Base-by-base conservation (phyloP, 2,888 invertebrate genomes). In the Pherbina coryleti region DNA sequence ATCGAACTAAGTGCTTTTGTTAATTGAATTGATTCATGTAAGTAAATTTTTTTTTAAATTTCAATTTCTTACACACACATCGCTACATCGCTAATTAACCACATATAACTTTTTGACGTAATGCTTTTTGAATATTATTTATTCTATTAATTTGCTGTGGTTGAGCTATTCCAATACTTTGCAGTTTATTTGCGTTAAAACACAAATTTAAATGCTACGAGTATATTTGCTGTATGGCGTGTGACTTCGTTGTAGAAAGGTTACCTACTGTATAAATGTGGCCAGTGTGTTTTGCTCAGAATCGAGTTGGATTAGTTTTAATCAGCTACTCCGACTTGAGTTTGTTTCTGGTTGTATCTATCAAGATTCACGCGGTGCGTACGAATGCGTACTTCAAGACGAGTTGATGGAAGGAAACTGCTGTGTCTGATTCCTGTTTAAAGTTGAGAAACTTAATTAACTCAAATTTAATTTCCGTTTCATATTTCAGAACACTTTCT, bases 401-500 rank as follows among this genome's bases (percentile, higher is more conserved):
- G 19, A 55, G n/a, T n/a, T 11, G 5, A 60, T 9, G 25, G 14
- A 28, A 60, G 19, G 57, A 19, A 22, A 4, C 25, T 0, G 72
- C 5, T 14, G 9, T 57, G 14, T 8, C 67, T 37, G 37, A 34
- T 9, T 22, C 22, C 22, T 22, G 5, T 22, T 22, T 44, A 37
- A 44, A 31, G n/a, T 71, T 64, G 67, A 72, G 55, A 55, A 60
- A 66, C 72, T 73, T 19, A 77, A 73, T 77, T 73, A 77, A 77
- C 73, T 53, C 19, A 49, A 60, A 77, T 77, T 77, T 67, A 22
- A 67, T 77, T 73, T 77, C 73, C 77, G 55, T 64, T 66, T 25
- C 25, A 64, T 57, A 72, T 25, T 64, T 64, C 19, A 53, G n/a
- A 49, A 17, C 67, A 60, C 57, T 60, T 3, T 55, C n/a, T 44